Evolutionary conservation across 2,797 vertebrate species (phyloP).

Genomic region (Pantherophis alleghaniensis): DNA sequence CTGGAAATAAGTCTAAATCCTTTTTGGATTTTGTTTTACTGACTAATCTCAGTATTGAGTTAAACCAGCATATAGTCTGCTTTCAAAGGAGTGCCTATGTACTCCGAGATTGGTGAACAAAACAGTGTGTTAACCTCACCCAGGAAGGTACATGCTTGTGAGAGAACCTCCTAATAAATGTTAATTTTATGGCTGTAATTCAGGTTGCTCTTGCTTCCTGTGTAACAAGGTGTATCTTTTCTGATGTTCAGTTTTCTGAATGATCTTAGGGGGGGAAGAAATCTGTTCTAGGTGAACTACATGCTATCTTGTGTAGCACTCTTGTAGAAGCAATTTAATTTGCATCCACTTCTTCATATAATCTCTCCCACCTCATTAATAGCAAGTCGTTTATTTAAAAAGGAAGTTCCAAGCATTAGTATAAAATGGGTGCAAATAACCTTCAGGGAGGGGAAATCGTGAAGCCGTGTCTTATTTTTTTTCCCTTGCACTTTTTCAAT

Average conservation of each 20-base stretch:
- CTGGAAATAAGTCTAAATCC: not conserved
- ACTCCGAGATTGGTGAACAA: not conserved
- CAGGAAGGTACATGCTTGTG: not conserved
- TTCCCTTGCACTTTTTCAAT: not conserved
- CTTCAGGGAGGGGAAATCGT: not conserved
- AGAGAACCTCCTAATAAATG: not conserved
- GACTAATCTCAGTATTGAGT: constrained; percentile 17
- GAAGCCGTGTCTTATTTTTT: not conserved
- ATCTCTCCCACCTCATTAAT: not conserved
- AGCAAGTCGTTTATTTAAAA: not conserved
- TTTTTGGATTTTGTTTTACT: constrained; percentile 5
- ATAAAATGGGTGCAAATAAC: not conserved
- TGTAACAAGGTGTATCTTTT: not conserved
- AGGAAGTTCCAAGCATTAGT: not conserved
- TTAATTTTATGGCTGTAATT: constrained; percentile 13
- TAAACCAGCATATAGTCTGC: not conserved
- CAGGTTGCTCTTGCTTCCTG: not conserved
- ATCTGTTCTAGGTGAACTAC: not conserved
- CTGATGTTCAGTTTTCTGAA: not conserved
- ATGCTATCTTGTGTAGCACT: not conserved
- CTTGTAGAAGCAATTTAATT: not conserved
- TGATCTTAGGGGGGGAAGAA: not conserved
- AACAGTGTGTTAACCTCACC: not conserved
- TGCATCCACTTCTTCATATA: not conserved
- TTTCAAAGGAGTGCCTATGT: not conserved